phyloP scores from a whole-genome alignment of 2,888 invertebrate species.

The Limnephilus marmoratus region DNA sequence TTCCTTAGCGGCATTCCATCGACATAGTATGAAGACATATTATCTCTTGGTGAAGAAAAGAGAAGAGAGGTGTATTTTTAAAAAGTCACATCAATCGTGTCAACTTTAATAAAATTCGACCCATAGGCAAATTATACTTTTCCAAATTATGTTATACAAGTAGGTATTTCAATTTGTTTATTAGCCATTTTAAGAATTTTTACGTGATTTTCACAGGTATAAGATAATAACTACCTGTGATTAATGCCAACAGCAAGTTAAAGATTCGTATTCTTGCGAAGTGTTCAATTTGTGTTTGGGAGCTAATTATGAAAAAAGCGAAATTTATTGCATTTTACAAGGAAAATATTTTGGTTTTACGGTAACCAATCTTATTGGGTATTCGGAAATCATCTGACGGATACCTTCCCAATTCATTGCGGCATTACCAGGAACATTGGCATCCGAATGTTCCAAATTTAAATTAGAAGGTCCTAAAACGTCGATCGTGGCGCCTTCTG shows the following conservation, averaged over 20 bases:
- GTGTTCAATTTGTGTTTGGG: not conserved
- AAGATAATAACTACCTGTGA: not conserved
- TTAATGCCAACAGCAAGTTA: not conserved
- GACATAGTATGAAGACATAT: not conserved
- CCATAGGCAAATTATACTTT: too few relatives aligned
- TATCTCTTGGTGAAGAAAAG: not conserved
- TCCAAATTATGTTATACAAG: too few relatives aligned
- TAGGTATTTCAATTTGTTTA: too few relatives aligned
- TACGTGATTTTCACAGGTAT: too few relatives aligned
- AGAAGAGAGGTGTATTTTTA: not conserved
- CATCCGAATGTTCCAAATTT: conserved; percentile 44
- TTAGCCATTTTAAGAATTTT: too few relatives aligned
- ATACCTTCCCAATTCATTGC: not conserved
- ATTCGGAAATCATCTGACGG: conserved; percentile 23
- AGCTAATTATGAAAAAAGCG: not conserved
- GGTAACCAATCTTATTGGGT: not conserved
- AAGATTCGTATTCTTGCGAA: not conserved
- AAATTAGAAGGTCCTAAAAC: conserved; percentile 39
- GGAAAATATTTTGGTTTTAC: not conserved
- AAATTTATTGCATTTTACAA: not conserved
- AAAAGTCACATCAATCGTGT: not conserved
- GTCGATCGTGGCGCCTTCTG: conserved; percentile 37
- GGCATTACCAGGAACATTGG: conserved; percentile 45
- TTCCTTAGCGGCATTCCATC: too few relatives aligned
- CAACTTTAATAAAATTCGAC: not conserved